These are phyloP conservation scores for zebrafish (Danio rerio) DNA, from an alignment of 2,113 vertebrate species.

Conservation along the genomic window DNA sequence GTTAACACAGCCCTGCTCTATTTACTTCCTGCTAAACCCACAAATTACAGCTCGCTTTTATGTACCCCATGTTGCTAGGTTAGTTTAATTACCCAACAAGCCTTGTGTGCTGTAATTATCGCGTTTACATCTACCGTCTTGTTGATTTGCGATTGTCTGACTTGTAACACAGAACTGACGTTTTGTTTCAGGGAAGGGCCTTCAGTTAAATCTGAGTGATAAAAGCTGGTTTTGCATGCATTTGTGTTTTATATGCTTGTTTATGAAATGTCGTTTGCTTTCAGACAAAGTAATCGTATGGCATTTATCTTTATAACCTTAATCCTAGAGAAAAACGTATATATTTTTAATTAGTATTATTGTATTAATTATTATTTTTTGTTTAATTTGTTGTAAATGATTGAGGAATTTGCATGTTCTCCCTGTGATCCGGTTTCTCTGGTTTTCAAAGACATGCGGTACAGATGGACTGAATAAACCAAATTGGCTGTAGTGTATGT, in stretches of 20 bases:
- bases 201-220: background rate
- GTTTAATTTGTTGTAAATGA: too few species aligned
- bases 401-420: too few species aligned
- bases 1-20: constrained; percentile 46
- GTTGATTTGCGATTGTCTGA: constrained; percentile 50
- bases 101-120: constrained; percentile 61
- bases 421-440: too few species aligned
- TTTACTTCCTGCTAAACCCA: constrained; percentile 58
- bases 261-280: background rate
- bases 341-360: too few species aligned
- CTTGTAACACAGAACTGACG: background rate
- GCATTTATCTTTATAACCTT: background rate
- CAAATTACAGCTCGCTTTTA: constrained; percentile 64
- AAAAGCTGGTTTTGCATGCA: background rate
- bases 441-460: too few species aligned
- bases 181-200: background rate
- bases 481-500: too few species aligned
- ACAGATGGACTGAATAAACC: too few species aligned
- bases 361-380: too few species aligned
- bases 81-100: constrained; percentile 64
- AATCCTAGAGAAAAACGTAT: too few species aligned
- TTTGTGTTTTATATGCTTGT: background rate
- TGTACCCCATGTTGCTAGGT: constrained; percentile 61
- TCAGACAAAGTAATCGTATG: too few species aligned
- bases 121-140: constrained; percentile 52